A percentile compares a stretch with the other conserved stretches of the same genome.
phyloP scores from a whole-genome alignment of 1,140 invertebrate genomes.

The Batillaria attramentaria region DNA sequence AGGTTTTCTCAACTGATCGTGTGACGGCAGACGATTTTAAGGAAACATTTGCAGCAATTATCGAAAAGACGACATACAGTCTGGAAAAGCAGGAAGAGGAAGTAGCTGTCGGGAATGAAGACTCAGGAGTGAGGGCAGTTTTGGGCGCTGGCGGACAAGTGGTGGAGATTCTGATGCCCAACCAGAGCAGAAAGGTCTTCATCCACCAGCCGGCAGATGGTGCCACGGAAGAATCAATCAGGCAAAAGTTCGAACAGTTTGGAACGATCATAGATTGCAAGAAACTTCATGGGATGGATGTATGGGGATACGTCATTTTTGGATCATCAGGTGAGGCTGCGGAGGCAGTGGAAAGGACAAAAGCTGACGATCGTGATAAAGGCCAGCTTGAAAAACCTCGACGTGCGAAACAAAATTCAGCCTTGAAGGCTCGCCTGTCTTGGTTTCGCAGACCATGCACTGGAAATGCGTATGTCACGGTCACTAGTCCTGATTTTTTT shows the following conservation, averaged over 20 bases:
- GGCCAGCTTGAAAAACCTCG: constrained; percentile 17
- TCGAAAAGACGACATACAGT: not conserved
- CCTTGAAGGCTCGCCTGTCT: constrained; percentile 44
- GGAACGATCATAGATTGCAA: constrained; percentile 36
- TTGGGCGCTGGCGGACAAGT: constrained; percentile 41
- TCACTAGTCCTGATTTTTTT: constrained; percentile 5
- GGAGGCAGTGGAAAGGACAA: constrained; percentile 37
- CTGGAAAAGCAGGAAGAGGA: constrained; percentile 26
- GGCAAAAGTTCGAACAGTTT: constrained; percentile 34
- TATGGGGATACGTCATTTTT: constrained; percentile 54
- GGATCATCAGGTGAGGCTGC: constrained; percentile 38
- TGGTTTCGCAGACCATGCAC: constrained; percentile 49
- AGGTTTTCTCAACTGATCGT: constrained; percentile 35
- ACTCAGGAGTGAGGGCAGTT: constrained; percentile 10
- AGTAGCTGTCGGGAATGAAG: constrained; percentile 11
- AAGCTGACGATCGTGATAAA: constrained; percentile 15
- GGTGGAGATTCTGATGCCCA: constrained; percentile 33
- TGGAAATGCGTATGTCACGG: constrained; percentile 45
- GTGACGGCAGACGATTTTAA: constrained; percentile 26
- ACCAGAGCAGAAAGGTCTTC: constrained; percentile 33
- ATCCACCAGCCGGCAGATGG: constrained; percentile 5
- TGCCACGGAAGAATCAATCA: constrained; percentile 30
- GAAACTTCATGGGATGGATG: constrained; percentile 7
- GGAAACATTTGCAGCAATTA: constrained; percentile 20
- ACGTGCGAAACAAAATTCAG: constrained; percentile 9